Evolutionary conservation across 2,113 vertebrate genomes (phyloP).

Genomic region (Pollachius pollachius): DNA sequence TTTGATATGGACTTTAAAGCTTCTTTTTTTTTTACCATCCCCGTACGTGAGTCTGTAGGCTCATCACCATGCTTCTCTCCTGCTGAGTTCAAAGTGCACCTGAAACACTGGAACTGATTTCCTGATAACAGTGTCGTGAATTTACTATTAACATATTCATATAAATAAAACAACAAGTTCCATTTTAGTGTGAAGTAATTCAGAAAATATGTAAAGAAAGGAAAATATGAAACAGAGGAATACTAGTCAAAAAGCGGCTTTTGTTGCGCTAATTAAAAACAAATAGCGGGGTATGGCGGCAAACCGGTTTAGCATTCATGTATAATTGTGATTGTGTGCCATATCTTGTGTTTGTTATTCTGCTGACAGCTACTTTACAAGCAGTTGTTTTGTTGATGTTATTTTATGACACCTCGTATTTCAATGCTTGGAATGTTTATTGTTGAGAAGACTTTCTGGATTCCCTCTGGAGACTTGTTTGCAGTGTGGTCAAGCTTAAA

Average conservation of each 20-base stretch:
- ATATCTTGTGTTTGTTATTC: no score
- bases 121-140: slow-evolving; percentile 11
- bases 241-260: not conserved
- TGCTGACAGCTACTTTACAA: no score
- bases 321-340: no score
- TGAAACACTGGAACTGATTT: slow-evolving; percentile 37
- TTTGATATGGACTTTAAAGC: slow-evolving; percentile 65
- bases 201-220: not conserved
- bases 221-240: slow-evolving; percentile 5
- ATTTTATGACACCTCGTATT: not conserved
- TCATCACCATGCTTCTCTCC: slow-evolving; percentile 28
- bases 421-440: slow-evolving; percentile 24
- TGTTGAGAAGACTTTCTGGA: slow-evolving; percentile 27
- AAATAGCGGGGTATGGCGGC: not conserved
- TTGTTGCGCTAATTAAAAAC: no score
- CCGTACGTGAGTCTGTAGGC: slow-evolving; percentile 37
- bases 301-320: not conserved
- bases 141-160: slow-evolving; percentile 41
- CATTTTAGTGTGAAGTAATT: not conserved
- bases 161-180: not conserved
- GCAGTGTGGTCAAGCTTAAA: slow-evolving; percentile 56
- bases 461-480: slow-evolving; percentile 53
- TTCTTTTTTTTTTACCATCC: slow-evolving; percentile 39
- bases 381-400: no score
- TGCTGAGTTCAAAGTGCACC: slow-evolving; percentile 48